phyloP scores from a whole-genome alignment of 2,113 vertebrate species.

The Psephotus haematonotus region DNA sequence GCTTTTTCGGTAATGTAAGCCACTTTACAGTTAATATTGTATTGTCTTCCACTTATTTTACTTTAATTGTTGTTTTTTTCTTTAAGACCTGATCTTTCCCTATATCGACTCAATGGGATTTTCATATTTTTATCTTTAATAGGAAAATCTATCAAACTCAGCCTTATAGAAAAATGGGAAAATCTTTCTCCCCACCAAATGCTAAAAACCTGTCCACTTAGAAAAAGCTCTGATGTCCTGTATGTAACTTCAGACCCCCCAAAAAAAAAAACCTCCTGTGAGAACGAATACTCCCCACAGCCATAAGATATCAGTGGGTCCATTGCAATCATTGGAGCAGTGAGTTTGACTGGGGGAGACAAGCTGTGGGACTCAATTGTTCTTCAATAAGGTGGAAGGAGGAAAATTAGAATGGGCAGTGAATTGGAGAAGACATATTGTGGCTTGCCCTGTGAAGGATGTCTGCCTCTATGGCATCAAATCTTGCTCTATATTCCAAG shows the following conservation, averaged over 20 bases:
- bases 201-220: not conserved
- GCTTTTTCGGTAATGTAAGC: not conserved
- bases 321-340: not conserved
- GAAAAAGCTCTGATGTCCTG: not conserved
- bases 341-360: not conserved
- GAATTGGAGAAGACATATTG: conserved; percentile 1
- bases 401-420: not conserved
- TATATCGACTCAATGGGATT: not conserved
- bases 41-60: not conserved
- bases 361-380: not conserved
- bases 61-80: not conserved
- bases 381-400: not conserved
- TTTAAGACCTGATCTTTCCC: not conserved
- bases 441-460: conserved; percentile 26
- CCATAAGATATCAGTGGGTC: not conserved
- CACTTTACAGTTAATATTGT: not conserved
- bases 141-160: not conserved
- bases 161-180: not conserved
- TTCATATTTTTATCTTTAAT: not conserved
- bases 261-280: not conserved
- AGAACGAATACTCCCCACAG: not conserved
- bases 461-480: not conserved
- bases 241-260: not conserved
- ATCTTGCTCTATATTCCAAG: conserved; percentile 20
- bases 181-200: not conserved